Evolutionary conservation across 2,113 vertebrate species (phyloP), one percentile per base, ranked within the genome.

Genomic region (Numenius arquata): DNA sequence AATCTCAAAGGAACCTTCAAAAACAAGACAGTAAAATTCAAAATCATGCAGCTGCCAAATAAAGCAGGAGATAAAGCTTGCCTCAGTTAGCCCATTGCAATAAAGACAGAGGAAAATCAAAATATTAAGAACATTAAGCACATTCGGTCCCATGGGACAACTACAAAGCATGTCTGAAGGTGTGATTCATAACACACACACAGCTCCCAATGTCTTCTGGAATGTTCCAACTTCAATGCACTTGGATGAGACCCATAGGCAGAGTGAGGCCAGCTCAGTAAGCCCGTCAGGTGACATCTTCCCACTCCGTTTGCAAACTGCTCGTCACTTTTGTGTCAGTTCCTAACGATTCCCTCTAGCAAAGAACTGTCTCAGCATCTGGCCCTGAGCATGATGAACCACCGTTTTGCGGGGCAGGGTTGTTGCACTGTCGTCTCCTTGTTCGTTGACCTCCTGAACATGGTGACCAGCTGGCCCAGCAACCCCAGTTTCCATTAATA

Each of bases 401-500:
- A 7, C 98, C 98, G 0, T 88, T 96, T 34, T 96, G 97, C 0
- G 98, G 98, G 5, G 92, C 41, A 17, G 99, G 99, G 92, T 99
- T 99, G 97, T 97, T 98, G 91, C 99, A 99, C 91, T 98, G 97
- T 17, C 99, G 98, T 43, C 95, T 98, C 63, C 99, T 98, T 5
- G 87, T 98, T 93, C 92, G 98, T 12, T 83, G 97, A 38, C 95
- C 89, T 58, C 96, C 96, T 8, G 96, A 98, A 90, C 99, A 99
- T 0, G 97, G 52, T 6, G 99, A 98, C 99, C 99, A 99, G 16
- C 93, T 84, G 27, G 98, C 98, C 99, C 99, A 99, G 96, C 99
- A 99, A 62, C 96, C 99, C 99, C 99, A 99, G 70, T 85, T 98
- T 59, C 99, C 99, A 43, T 98, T 98, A 26, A 98, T 76, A 58